Base-by-base conservation (phyloP, 2,797 vertebrate species). In the Chelon labrosus region DNA sequence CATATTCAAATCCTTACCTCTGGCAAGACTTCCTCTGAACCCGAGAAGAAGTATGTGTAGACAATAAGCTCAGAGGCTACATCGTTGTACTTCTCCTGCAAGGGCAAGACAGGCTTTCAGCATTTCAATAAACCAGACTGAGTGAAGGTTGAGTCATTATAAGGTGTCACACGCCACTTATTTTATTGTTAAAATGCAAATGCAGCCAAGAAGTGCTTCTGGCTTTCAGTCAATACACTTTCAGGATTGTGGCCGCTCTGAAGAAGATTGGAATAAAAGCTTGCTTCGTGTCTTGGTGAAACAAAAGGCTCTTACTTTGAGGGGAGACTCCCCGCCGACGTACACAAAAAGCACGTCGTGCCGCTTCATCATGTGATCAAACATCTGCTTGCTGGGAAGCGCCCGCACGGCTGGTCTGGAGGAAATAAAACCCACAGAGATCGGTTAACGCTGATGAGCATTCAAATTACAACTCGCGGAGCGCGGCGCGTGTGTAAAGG, bases 31-130 rank as follows among this genome's bases (percentile, higher is more conserved):
- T 98, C 97, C 92, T 98, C 97, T 53, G 94, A 94, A 44, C 97
- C 96, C 14, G 97, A 98, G 95, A 98, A 99, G 94, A 99, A 99
- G 80, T 98, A 97, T 0, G 97, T 97, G 87, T 98, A 98, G 63
- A 99, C 97, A 62, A 99, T 98, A 89, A 99, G 95, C 93, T 99
- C 97, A 38, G 97, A 95, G 63, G 98, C 98, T 60, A 96, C 96
- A 62, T 99, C 97, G 67, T 95, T 95, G 87, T 97, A 99, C 83
- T 97, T 99, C 91, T 99, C 98, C 98, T 99, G 93, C 68, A 91
- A 89, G 0, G 8, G 66, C 31, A 76, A 65, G 75, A 11, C 6
- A 19, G 13, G 11, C 27, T 57, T 77, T 79, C 16, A 64, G 68
- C 16, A 17, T 22, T 70, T 47, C 39, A 7, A 72, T 31, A 61